Evolutionary conservation across 2,888 invertebrate species (phyloP).

Genomic region (Morpho achilles): DNA sequence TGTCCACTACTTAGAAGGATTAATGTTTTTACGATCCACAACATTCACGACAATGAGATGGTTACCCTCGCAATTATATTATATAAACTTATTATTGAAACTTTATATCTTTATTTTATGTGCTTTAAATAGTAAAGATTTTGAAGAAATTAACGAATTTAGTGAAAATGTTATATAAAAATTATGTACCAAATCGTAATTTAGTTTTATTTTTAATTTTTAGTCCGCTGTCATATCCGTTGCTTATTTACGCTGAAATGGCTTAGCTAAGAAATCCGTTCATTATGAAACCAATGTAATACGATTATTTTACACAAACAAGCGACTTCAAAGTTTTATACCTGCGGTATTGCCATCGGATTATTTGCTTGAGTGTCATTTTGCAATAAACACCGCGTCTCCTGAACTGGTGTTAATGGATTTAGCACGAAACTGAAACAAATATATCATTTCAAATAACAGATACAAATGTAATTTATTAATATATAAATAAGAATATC

Average conservation of each 20-base stretch:
- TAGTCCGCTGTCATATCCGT: no score
- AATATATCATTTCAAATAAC: slow-evolving; percentile 22
- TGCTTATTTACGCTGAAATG: no score
- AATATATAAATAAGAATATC: no score
- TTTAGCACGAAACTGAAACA: slow-evolving; percentile 92
- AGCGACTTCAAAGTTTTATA: slow-evolving; percentile 30
- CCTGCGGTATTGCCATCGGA: slow-evolving; percentile 89
- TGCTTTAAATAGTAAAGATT: no score
- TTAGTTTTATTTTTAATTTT: no score
- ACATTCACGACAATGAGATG: neutral
- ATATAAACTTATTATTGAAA: no score
- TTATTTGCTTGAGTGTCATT: slow-evolving; percentile 95
- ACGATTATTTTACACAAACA: neutral
- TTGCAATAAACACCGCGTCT: slow-evolving; percentile 93
- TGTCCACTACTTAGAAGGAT: slow-evolving; percentile 43
- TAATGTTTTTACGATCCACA: slow-evolving; percentile 43
- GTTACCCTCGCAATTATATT: no score
- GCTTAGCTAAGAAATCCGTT: no score
- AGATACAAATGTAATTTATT: neutral
- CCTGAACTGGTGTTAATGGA: slow-evolving; percentile 94
- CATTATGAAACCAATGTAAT: neutral
- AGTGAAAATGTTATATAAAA: no score
- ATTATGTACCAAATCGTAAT: no score
- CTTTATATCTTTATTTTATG: no score
- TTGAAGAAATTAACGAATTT: no score